Conservation (phyloP, 2,797 vertebrate genomes). For the Octomys mimax region DNA sequence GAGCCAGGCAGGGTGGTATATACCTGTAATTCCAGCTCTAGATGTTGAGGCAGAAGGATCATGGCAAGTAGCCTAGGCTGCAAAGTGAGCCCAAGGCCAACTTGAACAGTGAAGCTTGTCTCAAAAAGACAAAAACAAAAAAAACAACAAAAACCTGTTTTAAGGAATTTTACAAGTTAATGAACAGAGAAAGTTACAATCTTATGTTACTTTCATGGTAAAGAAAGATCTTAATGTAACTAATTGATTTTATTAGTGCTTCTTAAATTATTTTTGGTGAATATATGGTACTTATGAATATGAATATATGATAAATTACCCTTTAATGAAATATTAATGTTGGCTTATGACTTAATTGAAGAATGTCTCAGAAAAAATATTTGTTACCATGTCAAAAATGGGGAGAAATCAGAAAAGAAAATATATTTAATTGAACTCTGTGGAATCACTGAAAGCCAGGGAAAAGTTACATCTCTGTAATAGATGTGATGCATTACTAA, state of each 20-base stretch:
- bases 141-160: not conserved
- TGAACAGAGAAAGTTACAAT: slow-evolving; percentile 44
- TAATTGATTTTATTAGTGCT: slow-evolving; percentile 20
- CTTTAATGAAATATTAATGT: slow-evolving; percentile 46
- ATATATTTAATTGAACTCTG: not conserved
- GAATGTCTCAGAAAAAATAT: slow-evolving; percentile 15
- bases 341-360: slow-evolving; percentile 25
- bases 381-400: not conserved
- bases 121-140: no score
- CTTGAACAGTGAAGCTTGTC: no score
- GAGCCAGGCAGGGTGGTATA: no score
- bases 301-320: slow-evolving; percentile 26
- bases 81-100: no score
- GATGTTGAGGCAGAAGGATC: no score
- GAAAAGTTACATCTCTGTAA: not conserved
- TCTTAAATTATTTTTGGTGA: slow-evolving; percentile 45
- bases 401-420: not conserved
- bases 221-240: slow-evolving; percentile 40
- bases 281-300: not conserved
- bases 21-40: no score
- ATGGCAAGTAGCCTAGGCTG: no score
- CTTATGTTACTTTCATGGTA: slow-evolving; percentile 42
- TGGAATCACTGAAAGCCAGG: not conserved
- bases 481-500: not conserved
- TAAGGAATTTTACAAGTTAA: slow-evolving; percentile 8